Percentiles rank a stretch among this genome's conserved stretches.
Evolutionary conservation across 2,888 invertebrate genomes (phyloP).

Genomic region (Ariolimax columbianus): DNA sequence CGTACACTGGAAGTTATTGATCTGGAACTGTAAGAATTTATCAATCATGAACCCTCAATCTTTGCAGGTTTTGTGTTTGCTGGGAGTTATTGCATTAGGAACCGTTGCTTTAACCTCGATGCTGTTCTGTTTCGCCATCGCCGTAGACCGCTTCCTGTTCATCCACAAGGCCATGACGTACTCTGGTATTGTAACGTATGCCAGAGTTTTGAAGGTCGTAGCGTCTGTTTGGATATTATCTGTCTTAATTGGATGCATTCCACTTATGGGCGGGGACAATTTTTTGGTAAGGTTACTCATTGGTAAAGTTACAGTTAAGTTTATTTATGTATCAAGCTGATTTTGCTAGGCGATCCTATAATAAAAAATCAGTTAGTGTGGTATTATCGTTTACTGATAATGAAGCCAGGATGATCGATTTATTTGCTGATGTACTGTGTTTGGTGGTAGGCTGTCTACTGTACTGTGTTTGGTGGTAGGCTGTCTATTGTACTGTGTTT

Average conservation of each 20-base stretch:
- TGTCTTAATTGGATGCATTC: background rate
- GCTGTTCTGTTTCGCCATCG: constrained; percentile 43
- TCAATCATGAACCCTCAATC: background rate
- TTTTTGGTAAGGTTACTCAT: background rate
- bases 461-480: too few species aligned
- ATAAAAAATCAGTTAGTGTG: too few species aligned
- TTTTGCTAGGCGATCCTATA: too few species aligned
- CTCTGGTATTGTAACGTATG: constrained; percentile 18
- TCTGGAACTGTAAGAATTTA: too few species aligned
- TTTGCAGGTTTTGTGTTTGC: background rate
- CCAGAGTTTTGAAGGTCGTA: constrained; percentile 12
- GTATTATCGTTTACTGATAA: too few species aligned
- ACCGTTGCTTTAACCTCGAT: constrained; percentile 19
- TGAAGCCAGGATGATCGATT: too few species aligned
- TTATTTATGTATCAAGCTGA: too few species aligned
- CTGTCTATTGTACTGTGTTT: too few species aligned
- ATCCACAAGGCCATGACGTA: constrained; percentile 36
- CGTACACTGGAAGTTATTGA: too few species aligned
- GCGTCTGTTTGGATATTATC: constrained; percentile 15
- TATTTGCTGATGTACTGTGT: too few species aligned
- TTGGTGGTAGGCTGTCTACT: too few species aligned
- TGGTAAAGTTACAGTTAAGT: too few species aligned
- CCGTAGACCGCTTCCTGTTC: constrained; percentile 45
- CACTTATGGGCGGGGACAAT: background rate
- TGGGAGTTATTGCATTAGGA: background rate